Evolutionary conservation across 1,140 invertebrate genomes (phyloP).

Genomic region (Lepidurus packardi): DNA sequence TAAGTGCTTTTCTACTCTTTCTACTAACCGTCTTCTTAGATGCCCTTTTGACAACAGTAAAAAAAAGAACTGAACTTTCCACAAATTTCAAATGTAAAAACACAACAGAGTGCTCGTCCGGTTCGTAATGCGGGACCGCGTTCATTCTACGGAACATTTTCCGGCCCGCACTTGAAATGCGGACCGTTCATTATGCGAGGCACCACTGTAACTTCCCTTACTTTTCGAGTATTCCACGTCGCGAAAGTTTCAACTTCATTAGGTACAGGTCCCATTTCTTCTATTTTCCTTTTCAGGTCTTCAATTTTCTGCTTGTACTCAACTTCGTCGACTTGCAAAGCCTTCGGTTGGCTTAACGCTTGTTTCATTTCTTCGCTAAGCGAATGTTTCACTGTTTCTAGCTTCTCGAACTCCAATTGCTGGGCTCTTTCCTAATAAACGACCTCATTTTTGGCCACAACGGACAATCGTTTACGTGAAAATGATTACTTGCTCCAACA

Average conservation of each 20-base stretch:
- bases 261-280: background rate
- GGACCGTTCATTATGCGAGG: too few relatives aligned
- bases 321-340: background rate
- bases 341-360: background rate
- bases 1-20: too few relatives aligned
- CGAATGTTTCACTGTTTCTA: background rate
- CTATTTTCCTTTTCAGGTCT: background rate
- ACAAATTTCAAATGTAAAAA: too few relatives aligned
- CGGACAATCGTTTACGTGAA: too few relatives aligned
- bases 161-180: too few relatives aligned
- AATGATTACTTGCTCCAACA: background rate
- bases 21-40: too few relatives aligned
- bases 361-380: background rate
- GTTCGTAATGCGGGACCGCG: too few relatives aligned
- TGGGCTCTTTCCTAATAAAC: background rate
- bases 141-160: too few relatives aligned
- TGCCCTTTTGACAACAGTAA: too few relatives aligned
- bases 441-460: background rate
- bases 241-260: background rate
- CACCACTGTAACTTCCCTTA: background rate
- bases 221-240: background rate
- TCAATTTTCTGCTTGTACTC: background rate
- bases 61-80: too few relatives aligned
- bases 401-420: background rate
- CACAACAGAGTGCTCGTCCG: too few relatives aligned